Percentiles rank a stretch among this genome's conserved stretches.
These are phyloP conservation scores for Choristoneura fumiferana DNA, from an alignment of 1,140 invertebrate genomes.

Conservation along the genomic window DNA sequence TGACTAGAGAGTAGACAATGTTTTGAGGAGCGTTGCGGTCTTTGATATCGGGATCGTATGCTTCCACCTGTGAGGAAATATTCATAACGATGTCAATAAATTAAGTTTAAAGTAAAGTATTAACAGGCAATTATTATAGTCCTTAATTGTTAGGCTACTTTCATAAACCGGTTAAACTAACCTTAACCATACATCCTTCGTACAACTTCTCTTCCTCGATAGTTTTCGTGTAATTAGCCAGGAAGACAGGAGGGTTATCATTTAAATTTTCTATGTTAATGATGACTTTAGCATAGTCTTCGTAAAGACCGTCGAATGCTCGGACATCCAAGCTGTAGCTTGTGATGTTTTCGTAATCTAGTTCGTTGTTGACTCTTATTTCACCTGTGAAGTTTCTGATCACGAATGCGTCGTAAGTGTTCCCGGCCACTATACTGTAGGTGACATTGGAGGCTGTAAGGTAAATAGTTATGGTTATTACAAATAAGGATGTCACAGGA, in stretches of 20 bases:
- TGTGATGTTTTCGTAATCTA: conserved; percentile 93
- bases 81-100: no score
- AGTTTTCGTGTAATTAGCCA: conserved; percentile 82
- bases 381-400: conserved; percentile 89
- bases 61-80: conserved; percentile 78
- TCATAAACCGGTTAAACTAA: no score
- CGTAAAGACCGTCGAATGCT: conserved; percentile 88
- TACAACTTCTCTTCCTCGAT: conserved; percentile 84
- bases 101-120: no score
- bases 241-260: conserved; percentile 89
- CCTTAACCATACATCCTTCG: conserved; percentile 82
- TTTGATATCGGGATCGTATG: conserved; percentile 92
- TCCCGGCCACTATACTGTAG: conserved; percentile 89
- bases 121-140: no score
- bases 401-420: conserved; percentile 86
- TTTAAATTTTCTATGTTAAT: conserved; percentile 91
- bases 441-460: conserved; percentile 84
- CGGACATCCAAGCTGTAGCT: conserved; percentile 87
- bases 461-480: conserved; percentile 26
- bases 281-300: conserved; percentile 86
- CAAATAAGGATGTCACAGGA: not conserved
- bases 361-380: conserved; percentile 84
- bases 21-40: conserved; percentile 85
- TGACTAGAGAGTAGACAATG: conserved; percentile 87
- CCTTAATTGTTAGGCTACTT: no score